Percentiles rank a stretch among this genome's conserved stretches.
phyloP scores from a whole-genome alignment of 1,140 invertebrate species.

The Pseudomyrmex dendroicus region DNA sequence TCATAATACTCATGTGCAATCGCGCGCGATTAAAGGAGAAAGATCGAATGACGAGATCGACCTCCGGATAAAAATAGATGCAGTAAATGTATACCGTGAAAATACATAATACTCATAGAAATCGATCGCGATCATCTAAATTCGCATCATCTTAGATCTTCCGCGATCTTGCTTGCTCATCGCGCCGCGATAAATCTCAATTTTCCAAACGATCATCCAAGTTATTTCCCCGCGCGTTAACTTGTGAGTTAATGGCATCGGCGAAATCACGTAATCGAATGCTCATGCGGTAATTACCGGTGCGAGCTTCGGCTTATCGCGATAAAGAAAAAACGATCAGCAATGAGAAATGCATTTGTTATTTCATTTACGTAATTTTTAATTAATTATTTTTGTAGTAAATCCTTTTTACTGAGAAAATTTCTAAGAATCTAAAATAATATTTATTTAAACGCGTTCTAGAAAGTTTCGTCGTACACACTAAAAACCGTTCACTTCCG shows the following conservation, averaged over 20 bases:
- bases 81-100: neutral
- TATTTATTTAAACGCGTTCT: neutral
- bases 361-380: neutral
- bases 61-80: neutral
- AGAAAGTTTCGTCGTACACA: neutral
- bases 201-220: conserved; percentile 21
- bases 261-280: conserved; percentile 16
- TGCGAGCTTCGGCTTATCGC: conserved; percentile 3
- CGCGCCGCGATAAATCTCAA: conserved; percentile 23
- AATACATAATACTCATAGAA: neutral
- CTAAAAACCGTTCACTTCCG: neutral
- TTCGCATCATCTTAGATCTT: neutral
- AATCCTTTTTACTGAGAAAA: neutral
- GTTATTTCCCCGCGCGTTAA: neutral
- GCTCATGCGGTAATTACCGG: conserved; percentile 1
- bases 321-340: neutral
- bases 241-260: conserved; percentile 1
- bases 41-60: neutral
- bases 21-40: too few relatives aligned
- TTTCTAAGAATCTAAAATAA: neutral
- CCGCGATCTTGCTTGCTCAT: neutral
- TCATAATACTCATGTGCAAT: too few relatives aligned
- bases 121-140: neutral
- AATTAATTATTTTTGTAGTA: neutral
- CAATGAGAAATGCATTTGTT: neutral